phyloP scores from a whole-genome alignment of 1,140 invertebrate genomes.

The Bombus huntii region DNA sequence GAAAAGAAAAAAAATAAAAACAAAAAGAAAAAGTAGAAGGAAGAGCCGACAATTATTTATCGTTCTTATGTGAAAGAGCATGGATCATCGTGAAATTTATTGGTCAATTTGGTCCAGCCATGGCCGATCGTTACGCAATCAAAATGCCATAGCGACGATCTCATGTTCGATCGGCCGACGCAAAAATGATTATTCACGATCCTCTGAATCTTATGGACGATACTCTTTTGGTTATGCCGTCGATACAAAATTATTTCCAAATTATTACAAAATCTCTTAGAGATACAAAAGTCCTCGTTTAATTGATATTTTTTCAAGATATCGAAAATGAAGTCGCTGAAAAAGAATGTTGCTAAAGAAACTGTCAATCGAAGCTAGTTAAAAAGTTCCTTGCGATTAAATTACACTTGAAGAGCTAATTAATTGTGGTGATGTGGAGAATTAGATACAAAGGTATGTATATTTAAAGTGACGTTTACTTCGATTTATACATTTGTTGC shows the following conservation, averaged over 20 bases:
- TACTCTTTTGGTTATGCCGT: background rate
- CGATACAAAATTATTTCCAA: background rate
- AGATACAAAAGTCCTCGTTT: background rate
- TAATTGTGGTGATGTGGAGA: background rate
- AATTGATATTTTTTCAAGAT: too few relatives aligned
- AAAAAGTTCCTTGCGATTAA: background rate
- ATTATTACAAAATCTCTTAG: too few relatives aligned
- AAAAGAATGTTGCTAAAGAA: background rate
- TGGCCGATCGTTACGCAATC: conserved; percentile 49
- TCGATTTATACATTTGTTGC: background rate
- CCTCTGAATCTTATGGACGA: background rate
- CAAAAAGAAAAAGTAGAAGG: conserved; percentile 30
- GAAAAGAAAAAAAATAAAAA: background rate
- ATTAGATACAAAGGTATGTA: too few relatives aligned
- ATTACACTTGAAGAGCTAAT: background rate
- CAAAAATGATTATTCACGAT: conserved; percentile 21
- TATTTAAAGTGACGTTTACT: background rate
- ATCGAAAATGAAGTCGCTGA: background rate
- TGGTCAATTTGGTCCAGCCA: conserved; percentile 49
- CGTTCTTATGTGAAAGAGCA: conserved; percentile 62
- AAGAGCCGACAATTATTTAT: conserved; percentile 55
- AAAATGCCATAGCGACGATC: conserved; percentile 7
- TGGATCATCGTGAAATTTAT: conserved; percentile 65
- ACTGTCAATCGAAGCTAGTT: background rate
- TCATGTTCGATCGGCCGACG: background rate